These are phyloP conservation scores for Netelia inedita DNA, from an alignment of 2,888 invertebrate genomes.

Conservation along the genomic window DNA sequence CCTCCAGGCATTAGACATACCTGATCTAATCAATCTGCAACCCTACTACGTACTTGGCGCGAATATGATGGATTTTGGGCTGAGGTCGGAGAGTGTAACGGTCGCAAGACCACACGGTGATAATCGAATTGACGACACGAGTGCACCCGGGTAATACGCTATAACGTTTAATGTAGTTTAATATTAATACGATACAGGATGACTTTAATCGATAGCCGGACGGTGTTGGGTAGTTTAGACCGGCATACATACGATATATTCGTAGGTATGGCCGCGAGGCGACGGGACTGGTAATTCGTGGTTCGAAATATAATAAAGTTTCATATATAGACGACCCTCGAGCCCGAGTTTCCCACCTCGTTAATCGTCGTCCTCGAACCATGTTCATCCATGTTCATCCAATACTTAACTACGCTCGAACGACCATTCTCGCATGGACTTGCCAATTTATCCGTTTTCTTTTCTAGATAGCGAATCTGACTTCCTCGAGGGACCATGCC, in stretches of 20 bases:
- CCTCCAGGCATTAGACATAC: slow-evolving; percentile 8
- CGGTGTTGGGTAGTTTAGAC: slow-evolving; percentile 32
- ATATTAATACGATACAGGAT: slow-evolving; percentile 57
- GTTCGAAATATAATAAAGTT: slow-evolving; percentile 16
- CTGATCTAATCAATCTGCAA: slow-evolving; percentile 29
- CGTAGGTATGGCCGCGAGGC: slow-evolving; percentile 10
- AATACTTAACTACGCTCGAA: background rate
- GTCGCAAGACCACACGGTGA: slow-evolving; percentile 32
- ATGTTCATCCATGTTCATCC: background rate
- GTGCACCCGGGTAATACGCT: slow-evolving; percentile 61
- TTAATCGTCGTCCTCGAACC: slow-evolving; percentile 1
- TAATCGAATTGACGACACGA: slow-evolving; percentile 59
- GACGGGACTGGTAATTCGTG: slow-evolving; percentile 28
- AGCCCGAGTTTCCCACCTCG: background rate
- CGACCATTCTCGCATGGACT: background rate
- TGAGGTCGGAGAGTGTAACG: slow-evolving; percentile 54
- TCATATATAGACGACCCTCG: background rate
- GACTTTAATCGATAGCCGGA: slow-evolving; percentile 57
- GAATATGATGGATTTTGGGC: slow-evolving; percentile 57
- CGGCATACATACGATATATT: slow-evolving; percentile 2
- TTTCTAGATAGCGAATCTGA: slow-evolving; percentile 8
- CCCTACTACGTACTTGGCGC: slow-evolving; percentile 13
- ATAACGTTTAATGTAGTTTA: slow-evolving; percentile 66
- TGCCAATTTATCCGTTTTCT: background rate
- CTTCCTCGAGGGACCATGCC: slow-evolving; percentile 11